phyloP scores from a whole-genome alignment of 2,113 vertebrate genomes.

The Hydrolagus affinis region DNA sequence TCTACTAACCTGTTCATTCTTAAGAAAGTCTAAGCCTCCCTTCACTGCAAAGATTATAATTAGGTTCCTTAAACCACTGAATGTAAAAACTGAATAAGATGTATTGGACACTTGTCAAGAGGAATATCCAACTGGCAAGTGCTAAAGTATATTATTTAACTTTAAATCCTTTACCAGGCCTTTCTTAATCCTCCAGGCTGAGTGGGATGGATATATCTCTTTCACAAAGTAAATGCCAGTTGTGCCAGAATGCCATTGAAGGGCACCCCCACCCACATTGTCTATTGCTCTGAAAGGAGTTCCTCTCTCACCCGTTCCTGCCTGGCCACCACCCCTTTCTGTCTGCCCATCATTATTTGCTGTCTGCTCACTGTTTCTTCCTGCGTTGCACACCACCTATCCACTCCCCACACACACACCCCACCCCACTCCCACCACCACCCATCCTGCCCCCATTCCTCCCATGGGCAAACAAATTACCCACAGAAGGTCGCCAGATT shows the following conservation, averaged over 20 bases:
- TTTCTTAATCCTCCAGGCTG: neutral
- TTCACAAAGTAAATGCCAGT: slow-evolving; percentile 1
- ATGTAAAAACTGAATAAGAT: slow-evolving; percentile 4
- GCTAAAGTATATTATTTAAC: slow-evolving; percentile 28
- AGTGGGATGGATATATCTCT: neutral
- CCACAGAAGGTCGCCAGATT: no score
- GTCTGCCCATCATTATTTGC: no score
- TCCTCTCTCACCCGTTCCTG: no score
- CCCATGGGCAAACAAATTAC: no score
- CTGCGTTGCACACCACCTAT: no score
- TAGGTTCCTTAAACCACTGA: slow-evolving; percentile 19
- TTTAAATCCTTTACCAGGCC: slow-evolving; percentile 17
- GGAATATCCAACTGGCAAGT: slow-evolving; percentile 7
- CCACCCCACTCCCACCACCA: no score
- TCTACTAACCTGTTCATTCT: slow-evolving; percentile 12
- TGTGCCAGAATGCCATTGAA: neutral
- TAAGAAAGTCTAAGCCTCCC: slow-evolving; percentile 5
- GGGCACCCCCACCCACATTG: neutral
- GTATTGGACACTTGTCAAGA: slow-evolving; percentile 11
- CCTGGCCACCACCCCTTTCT: no score
- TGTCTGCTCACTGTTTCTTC: no score
- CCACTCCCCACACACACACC: no score
- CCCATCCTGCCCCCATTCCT: no score
- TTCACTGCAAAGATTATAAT: slow-evolving; percentile 3
- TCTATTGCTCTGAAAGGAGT: no score